phyloP scores from a whole-genome alignment of 2,888 invertebrate species.

The Busseola fusca region DNA sequence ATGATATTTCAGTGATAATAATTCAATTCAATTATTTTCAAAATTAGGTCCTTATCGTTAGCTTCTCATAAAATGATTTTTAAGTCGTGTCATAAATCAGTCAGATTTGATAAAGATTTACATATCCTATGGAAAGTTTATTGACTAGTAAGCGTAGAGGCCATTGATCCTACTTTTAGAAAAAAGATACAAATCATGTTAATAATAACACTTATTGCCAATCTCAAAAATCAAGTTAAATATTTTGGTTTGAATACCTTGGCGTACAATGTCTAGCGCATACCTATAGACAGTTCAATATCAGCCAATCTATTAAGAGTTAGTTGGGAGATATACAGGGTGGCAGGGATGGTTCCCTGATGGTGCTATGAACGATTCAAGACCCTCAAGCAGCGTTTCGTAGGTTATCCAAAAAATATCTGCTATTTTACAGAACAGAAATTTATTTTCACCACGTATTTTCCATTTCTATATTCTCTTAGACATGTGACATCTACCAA shows the following conservation, averaged over 20 bases:
- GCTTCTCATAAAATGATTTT: not conserved
- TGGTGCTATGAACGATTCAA: too few species aligned
- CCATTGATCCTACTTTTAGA: not conserved
- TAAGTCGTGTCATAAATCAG: not conserved
- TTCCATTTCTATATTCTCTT: too few species aligned
- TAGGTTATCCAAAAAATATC: too few species aligned
- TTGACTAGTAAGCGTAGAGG: not conserved
- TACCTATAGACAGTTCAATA: too few species aligned
- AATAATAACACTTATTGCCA: conserved; percentile 39
- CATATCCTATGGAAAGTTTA: not conserved
- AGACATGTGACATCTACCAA: too few species aligned
- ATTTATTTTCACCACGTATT: not conserved
- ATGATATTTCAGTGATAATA: too few species aligned
- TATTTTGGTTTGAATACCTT: too few species aligned
- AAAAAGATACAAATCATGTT: conserved; percentile 2
- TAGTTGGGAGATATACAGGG: not conserved
- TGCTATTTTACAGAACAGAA: too few species aligned
- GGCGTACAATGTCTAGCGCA: conserved; percentile 21
- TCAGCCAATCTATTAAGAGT: not conserved
- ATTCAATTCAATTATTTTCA: too few species aligned
- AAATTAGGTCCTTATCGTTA: fast-evolving
- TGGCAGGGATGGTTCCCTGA: too few species aligned
- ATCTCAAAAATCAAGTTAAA: too few species aligned
- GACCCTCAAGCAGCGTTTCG: too few species aligned
- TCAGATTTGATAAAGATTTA: not conserved